Conservation (phyloP, 2,888 invertebrate species). For the Agrotis puta region DNA sequence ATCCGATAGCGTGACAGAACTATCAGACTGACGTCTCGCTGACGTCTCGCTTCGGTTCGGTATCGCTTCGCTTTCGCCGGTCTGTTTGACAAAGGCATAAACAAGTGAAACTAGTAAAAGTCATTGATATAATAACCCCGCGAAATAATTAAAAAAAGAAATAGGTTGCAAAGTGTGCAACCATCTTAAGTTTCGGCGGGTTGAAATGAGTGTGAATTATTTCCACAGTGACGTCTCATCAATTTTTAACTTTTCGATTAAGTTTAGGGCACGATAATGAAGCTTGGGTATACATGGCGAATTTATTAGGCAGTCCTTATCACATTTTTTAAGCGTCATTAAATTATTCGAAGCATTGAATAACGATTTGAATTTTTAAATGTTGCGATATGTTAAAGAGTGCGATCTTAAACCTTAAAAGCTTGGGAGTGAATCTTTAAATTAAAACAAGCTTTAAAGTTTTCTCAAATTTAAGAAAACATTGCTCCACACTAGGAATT, state of each 20-base stretch:
- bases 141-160: background rate
- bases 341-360: constrained; percentile 51
- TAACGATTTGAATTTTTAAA: constrained; percentile 47
- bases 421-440: background rate
- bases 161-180: constrained; percentile 21
- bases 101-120: background rate
- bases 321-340: constrained; percentile 57
- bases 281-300: constrained; percentile 57
- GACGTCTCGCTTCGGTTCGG: too few species aligned
- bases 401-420: constrained; percentile 10
- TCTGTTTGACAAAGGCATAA: too few species aligned
- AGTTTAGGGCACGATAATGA: constrained; percentile 76
- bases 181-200: constrained; percentile 40
- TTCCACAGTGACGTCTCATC: constrained; percentile 78
- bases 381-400: constrained; percentile 25
- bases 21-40: too few species aligned
- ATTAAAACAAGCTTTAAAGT: background rate
- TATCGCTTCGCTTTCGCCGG: too few species aligned
- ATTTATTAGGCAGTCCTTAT: constrained; percentile 71
- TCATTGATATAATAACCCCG: background rate
- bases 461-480: too few species aligned
- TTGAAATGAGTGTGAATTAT: constrained; percentile 73
- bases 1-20: too few species aligned
- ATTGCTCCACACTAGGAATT: too few species aligned
- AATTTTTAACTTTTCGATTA: constrained; percentile 81